Conservation (phyloP, 1,140 invertebrate genomes). For the Drosophila kepulauana region DNA sequence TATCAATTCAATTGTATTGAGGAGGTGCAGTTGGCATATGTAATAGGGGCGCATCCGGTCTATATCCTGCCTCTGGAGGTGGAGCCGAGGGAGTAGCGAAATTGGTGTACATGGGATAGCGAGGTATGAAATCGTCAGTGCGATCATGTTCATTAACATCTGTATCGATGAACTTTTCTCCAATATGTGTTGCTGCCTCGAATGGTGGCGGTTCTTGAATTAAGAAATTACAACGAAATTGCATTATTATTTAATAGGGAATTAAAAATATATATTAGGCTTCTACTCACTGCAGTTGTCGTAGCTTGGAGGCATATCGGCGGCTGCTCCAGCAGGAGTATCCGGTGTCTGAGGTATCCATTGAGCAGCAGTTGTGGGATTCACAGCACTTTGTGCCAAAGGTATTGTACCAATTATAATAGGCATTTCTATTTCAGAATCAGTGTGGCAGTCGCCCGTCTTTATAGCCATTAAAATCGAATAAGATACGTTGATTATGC, state of each 20-base stretch:
- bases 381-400: constrained; percentile 65
- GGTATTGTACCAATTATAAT: constrained; percentile 76
- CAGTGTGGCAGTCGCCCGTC: constrained; percentile 59
- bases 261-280: background rate
- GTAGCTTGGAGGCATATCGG: constrained; percentile 63
- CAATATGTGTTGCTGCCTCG: constrained; percentile 64
- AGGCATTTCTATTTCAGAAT: constrained; percentile 67
- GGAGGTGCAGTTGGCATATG: constrained; percentile 18
- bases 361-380: constrained; percentile 44
- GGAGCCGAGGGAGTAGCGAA: constrained; percentile 67
- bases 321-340: constrained; percentile 63
- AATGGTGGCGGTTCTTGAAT: constrained; percentile 72
- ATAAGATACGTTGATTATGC: constrained; percentile 66
- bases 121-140: constrained; percentile 72
- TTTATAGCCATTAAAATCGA: constrained; percentile 59
- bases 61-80: constrained; percentile 3
- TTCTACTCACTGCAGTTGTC: constrained; percentile 65
- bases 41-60: background rate
- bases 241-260: background rate
- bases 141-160: constrained; percentile 69
- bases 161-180: constrained; percentile 66
- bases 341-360: constrained; percentile 74
- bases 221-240: background rate
- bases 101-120: constrained; percentile 78
- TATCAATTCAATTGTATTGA: background rate